Base-by-base conservation (phyloP, 2,888 invertebrate species). In the Sericinus montela region DNA sequence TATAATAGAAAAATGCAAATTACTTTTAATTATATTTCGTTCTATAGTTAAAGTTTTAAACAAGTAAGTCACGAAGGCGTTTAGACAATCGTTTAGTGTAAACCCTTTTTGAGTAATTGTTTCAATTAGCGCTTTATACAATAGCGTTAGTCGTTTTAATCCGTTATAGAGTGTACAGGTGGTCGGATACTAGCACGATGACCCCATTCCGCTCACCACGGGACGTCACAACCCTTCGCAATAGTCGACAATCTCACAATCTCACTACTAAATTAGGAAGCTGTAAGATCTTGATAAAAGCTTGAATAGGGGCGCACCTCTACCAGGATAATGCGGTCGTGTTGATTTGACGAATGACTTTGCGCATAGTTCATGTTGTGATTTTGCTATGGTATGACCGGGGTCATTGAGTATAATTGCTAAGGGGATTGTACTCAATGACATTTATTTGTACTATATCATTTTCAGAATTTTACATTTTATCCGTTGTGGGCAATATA, bases 181-280 rank as follows among this genome's bases (percentile, higher is more conserved):
- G 75, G 58, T 52, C 58, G 59, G 63, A 62, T 65, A 60, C 61
- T 68, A 67, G 75, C 75, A 73, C 70, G 71, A 73, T 83, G 80
- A 81, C 82, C 80, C 69, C 67, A 67, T 67, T 79, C 68, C 55
- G 45, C 52, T 60, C 68, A 54, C 73, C 47, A 62, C 65, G 59
- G 73, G 75, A 58, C 65, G 67, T 63, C 70, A 59, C 68, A 63
- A 62, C 69, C 63, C 63, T 58, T 59, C 61, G 58, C 63, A 57
- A 67, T 67, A 63, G 65, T 60, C 66, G 61, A 66, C 75, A 80
- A 80, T 81, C 77, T 76, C 64, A 59, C 60, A 72, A 78, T 80
- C 75, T 77, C 65, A 53, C 56, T 67, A 59, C 67, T 69, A 77
- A 78, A 75, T 81, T 79, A 73, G 74, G 77, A 78, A 69, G 66